Evolutionary conservation across 2,888 invertebrate genomes (phyloP).

Genomic region (Agonopterix heracliana): DNA sequence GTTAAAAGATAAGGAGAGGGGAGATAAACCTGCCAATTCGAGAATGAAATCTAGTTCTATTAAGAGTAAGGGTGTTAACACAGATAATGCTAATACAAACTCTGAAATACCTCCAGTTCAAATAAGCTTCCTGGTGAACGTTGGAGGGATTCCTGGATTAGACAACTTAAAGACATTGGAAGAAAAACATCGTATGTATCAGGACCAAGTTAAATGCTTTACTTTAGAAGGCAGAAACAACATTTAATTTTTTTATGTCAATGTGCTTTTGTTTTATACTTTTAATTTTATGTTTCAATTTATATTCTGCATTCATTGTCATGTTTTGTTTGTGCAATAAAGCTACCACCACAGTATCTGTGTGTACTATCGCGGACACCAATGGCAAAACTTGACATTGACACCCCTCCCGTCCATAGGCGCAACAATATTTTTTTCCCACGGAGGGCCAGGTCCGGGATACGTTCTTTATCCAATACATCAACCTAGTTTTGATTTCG

Average conservation of each 20-base stretch:
- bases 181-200: slow-evolving; percentile 61
- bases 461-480: too few species aligned
- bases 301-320: slow-evolving; percentile 1
- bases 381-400: too few species aligned
- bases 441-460: too few species aligned
- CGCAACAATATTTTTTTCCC: too few species aligned
- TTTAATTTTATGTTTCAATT: not conserved
- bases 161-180: slow-evolving; percentile 51
- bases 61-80: slow-evolving; percentile 34
- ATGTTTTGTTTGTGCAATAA: slow-evolving; percentile 3
- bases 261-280: not conserved
- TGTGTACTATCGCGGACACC: too few species aligned
- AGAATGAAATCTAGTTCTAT: slow-evolving; percentile 27
- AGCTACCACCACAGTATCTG: not conserved
- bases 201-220: slow-evolving; percentile 56
- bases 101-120: slow-evolving; percentile 42
- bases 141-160: slow-evolving; percentile 47
- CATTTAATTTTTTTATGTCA: slow-evolving; percentile 13
- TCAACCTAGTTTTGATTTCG: too few species aligned
- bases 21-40: not conserved
- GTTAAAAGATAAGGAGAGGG: not conserved
- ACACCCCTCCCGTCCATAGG: too few species aligned
- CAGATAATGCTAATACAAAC: slow-evolving; percentile 16
- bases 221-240: slow-evolving; percentile 32
- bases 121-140: slow-evolving; percentile 57